Base-by-base conservation (phyloP, 2,888 invertebrate species). In the Allophyes oxyacanthae region DNA sequence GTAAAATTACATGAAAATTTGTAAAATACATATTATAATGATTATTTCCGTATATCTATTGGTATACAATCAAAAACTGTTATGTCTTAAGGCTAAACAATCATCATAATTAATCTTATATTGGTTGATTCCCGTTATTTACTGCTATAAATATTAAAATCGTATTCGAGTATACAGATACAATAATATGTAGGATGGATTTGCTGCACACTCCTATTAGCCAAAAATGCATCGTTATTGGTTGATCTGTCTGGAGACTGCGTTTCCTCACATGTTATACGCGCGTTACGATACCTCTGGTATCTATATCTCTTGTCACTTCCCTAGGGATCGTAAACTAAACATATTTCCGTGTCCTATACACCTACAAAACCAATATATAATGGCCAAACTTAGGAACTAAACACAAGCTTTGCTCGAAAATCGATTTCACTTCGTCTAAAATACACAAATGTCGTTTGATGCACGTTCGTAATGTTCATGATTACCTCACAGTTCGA, bases 341-440 rank as follows among this genome's bases (percentile, higher is more conserved):
- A 76, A 78, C 67, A 64, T 64, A 56, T 59, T 33, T 50, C 30
- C 55, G 72, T 75, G 71, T 74, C 70, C 78, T 72, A 77, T 73
- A 70, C 80, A 76, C 77, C 81, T 81, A 82, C 72, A 6, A 41
- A 75, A 75, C 70, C 68, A 76, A 72, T 69, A 59, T 48, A 48
- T 38, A 77, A 78, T 82, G 81, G 89, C 82, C 81, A 87, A 89
- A 86, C 88, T 86, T 91, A 92, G 91, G 90, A 93, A 94, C 91
- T 90, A 89, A 92, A 91, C 89, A 89, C 90, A 92, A 92, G 93
- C 93, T 89, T 88, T 87, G 90, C 91, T 89, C 89, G 85, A 89
- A 83, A 81, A 79, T 83, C 74, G 76, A 82, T 64, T 80, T 86
- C 80, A 86, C 81, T 75, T 81, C 78, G 75, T 79, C 79, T 83